A percentile compares a stretch with the other conserved stretches of the same genome.
These are phyloP conservation scores for Protobothrops flavoviridis DNA, from an alignment of 2,113 vertebrate species.

Conservation along the genomic window DNA sequence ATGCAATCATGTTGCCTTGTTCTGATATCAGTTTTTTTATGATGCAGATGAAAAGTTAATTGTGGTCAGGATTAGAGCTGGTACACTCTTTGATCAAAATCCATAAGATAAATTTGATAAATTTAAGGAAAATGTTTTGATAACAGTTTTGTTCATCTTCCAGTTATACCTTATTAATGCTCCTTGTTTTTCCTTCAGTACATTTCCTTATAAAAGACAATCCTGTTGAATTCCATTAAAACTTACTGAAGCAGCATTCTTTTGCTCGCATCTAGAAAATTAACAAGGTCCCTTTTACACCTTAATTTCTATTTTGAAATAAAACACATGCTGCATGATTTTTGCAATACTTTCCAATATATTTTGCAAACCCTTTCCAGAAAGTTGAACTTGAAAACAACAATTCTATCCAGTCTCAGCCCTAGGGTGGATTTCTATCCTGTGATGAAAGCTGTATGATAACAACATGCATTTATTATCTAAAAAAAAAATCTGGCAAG, in stretches of 20 bases:
- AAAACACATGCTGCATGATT: background rate
- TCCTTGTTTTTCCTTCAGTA: background rate
- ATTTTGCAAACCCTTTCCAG: background rate
- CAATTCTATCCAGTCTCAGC: background rate
- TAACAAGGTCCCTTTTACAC: background rate
- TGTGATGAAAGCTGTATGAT: background rate
- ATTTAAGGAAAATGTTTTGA: background rate
- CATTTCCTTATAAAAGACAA: background rate
- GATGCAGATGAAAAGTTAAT: background rate
- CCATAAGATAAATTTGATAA: background rate
- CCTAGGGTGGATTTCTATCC: background rate
- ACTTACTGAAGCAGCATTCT: background rate
- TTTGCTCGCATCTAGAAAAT: background rate
- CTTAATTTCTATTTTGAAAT: background rate
- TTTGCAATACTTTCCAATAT: background rate
- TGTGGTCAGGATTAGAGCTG: background rate
- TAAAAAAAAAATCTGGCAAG: background rate
- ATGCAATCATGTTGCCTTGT: background rate
- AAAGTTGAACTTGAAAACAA: background rate
- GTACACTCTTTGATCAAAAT: background rate
- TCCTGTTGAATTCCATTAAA: background rate
- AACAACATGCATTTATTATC: background rate
- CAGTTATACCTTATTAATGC: background rate
- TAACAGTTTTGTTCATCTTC: background rate
- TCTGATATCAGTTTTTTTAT: background rate